Evolutionary conservation across 2,113 vertebrate genomes (phyloP), one percentile per base, ranked within the genome.

Genomic region (Thomomys bottae): DNA sequence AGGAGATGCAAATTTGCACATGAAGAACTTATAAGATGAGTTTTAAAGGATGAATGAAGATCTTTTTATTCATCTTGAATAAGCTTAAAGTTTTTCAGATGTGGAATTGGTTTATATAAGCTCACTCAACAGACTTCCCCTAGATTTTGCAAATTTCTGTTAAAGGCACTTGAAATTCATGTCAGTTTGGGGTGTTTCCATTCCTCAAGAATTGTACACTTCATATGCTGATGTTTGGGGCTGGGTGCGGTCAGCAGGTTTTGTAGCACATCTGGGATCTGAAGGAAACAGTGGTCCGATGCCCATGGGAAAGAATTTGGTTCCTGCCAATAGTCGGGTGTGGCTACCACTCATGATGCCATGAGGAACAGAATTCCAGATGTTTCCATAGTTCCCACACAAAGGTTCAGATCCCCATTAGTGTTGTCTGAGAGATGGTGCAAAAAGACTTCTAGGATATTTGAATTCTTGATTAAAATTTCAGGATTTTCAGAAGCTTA

Each of bases 51-150:
- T 70, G 24, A 70, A 42, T 32, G 32, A 66, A 66, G 79, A 32
- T 78, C 36, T n/a, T 85, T 85, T 84, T 68, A 77, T 59, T 76
- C 64, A 45, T 90, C 63, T 68, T 84, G 72, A 88, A 75, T 5
- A 81, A 87, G 87, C 18, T 34, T n/a, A 40, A 75, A 76, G 28
- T 21, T 34, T 86, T 94, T 66, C 75, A 89, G 71, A 70, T 71
- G 36, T 78, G 61, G 76, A 86, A 84, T 78, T 83, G 61, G 42
- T 67, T 92, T 70, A 26, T 34, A 6, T 28, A 70, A 23, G 3
- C 64, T 83, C 49, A 40, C 40, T 68, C 34, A 59, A 57, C 4
- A 30, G 84, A 83, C 63, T 42, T 5, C 21, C 10, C 3, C 79
- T 45, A 84, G 68, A 32, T 64, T 6, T 57, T 75, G 66, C 12